Evolutionary conservation across 1,140 invertebrate genomes (phyloP), one percentile per base, ranked within the genome.

Genomic region (Geopemphigus sp.): DNA sequence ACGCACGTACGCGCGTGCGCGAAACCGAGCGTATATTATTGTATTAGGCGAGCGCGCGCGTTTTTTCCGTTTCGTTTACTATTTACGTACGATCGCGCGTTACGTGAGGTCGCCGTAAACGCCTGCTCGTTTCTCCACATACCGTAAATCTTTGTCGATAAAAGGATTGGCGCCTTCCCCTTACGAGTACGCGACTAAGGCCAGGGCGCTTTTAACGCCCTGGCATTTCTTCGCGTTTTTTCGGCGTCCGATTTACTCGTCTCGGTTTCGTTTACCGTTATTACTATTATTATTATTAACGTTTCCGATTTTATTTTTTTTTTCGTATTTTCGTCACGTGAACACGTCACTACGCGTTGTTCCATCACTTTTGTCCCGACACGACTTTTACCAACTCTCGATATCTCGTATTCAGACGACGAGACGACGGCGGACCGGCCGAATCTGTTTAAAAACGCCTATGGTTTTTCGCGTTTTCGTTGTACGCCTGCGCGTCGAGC

Each of bases 51-150:
- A 45, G 63, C 45, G 63, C 45, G 63, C 45, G 32, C 19, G 32
- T 39, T 45, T 68, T 68, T 66, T 15, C 22, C n/a, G 22, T 68
- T 68, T 68, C 64, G 15, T 47, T 68, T 68, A 64, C 32, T 64
- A 64, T 22, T 32, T 14, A 68, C 64, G 64, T 47, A n/a, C n/a
- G 39, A 47, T 68, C 22, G 39, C 64, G 32, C 32, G 45, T 68
- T 22, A 68, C 45, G 8, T 39, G 32, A n/a, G n/a, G n/a, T n/a
- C n/a, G n/a, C n/a, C n/a, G n/a, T n/a, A n/a, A n/a, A n/a, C n/a
- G n/a, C n/a, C n/a, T n/a, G n/a, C n/a, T n/a, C n/a, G n/a, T n/a
- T n/a, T n/a, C n/a, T n/a, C n/a, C n/a, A n/a, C n/a, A n/a, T n/a
- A n/a, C n/a, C 32, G 32, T 39, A 39, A 39, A 39, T 39, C 32